A percentile compares a stretch with the other conserved stretches of the same genome.
Evolutionary conservation across 2,113 vertebrate species (phyloP).

Genomic region (Guaruba guarouba): DNA sequence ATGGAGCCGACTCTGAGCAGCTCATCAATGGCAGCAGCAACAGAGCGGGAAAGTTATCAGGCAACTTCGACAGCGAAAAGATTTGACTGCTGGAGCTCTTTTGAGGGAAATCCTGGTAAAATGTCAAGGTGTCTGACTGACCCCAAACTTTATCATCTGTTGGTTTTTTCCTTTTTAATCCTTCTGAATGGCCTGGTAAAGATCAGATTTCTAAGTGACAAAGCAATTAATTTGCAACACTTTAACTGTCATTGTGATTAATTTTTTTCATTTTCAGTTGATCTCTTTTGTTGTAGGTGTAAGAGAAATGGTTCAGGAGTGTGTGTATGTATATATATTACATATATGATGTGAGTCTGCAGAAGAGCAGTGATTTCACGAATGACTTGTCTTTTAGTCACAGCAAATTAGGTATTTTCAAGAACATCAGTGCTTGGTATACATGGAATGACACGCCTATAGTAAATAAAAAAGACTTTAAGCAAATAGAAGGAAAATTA

Average conservation of each 20-base stretch:
- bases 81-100: constrained; percentile 69
- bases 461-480: not conserved
- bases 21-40: constrained; percentile 60
- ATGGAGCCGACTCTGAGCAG: constrained; percentile 57
- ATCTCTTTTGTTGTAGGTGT: not conserved
- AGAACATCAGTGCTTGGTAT: not conserved
- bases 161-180: not conserved
- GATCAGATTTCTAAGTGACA: constrained; percentile 4
- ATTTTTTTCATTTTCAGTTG: not conserved
- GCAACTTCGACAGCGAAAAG: constrained; percentile 62
- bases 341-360: not conserved
- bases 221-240: not conserved
- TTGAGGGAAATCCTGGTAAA: constrained; percentile 69
- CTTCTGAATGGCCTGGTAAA: constrained; percentile 42
- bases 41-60: constrained; percentile 52
- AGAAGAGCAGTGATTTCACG: not conserved
- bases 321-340: not conserved
- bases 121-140: constrained; percentile 66
- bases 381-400: not conserved
- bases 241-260: not conserved
- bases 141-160: constrained; percentile 45
- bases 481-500: not conserved
- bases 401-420: not conserved
- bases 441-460: not conserved
- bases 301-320: not conserved